Base-by-base conservation (phyloP, 2,113 vertebrate genomes). In the Patagioenas fasciata region DNA sequence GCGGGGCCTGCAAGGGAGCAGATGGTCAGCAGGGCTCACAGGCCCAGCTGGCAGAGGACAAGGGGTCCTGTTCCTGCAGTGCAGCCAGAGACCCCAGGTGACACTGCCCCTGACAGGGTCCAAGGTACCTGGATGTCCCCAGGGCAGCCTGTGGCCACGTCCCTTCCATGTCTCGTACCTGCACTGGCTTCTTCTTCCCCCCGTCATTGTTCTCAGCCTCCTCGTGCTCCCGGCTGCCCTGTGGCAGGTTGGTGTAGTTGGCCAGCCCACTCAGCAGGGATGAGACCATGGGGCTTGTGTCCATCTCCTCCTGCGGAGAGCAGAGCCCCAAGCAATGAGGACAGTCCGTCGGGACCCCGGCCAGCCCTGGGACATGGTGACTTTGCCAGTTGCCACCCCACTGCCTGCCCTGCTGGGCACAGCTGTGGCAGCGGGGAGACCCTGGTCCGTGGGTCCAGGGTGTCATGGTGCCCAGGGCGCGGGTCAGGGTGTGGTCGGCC, bases 271-370 rank as follows among this genome's bases (percentile, higher is more conserved):
- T 99, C 96, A 99, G 99, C 96, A 99, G 95, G 74, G 99, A 99
- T 2, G 99, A 99, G n/a, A 99, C 99, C 99, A 99, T 99, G 21
- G 99, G 99, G 89, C 98, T 99, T 54, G 99, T 99, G 96, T 99
- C 99, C 99, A 99, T 99, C 98, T 99, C 99, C 97, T 99, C 99
- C 99, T 99, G 96, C 2, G 11, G 78, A 88, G 38, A 69, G 75
- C 36, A 95, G 74, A 60, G 34, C 14, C 56, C 23, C 6, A 0
- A 11, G 32, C 10, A 0, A 0, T 67, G 15, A 85, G 38, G 3
- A 29, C 28, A 34, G 50, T 16, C 34, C 28, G 31, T 8, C 0
- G 3, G 58, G 50, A 72, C 50, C 25, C 42, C 6, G 4, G 36
- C 13, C 80, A 85, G 12, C 9, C 17, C 65, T 15, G 48, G 40